Percentiles rank a stretch among this genome's conserved stretches.
These are phyloP conservation scores for Acinonyx jubatus DNA, from an alignment of 2,113 vertebrate genomes.

Conservation along the genomic window DNA sequence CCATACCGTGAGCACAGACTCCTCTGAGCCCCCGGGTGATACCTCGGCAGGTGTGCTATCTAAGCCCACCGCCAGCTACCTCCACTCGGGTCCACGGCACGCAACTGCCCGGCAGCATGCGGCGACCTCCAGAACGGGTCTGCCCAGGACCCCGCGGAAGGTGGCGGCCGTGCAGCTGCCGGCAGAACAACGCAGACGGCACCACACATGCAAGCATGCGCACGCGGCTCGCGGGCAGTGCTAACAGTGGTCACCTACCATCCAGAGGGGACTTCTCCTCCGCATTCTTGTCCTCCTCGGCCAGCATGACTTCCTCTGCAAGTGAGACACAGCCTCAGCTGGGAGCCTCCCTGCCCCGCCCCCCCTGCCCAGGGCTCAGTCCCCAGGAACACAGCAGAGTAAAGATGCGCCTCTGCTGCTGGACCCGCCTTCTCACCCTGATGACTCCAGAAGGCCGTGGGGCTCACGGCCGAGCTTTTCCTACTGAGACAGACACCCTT, in stretches of 20 bases:
- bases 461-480: not conserved
- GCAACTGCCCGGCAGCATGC: fast-evolving
- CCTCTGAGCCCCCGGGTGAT: not conserved
- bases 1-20: not conserved
- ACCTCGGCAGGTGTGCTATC: fast-evolving
- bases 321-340: conserved; percentile 50
- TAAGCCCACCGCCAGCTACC: fast-evolving
- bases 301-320: conserved; percentile 98
- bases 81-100: fast-evolving
- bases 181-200: not conserved
- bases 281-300: conserved; percentile 96
- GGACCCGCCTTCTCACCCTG: not conserved
- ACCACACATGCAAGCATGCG: not conserved
- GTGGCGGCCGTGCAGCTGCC: fast-evolving
- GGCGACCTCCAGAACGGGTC: not conserved
- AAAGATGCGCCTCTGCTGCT: not conserved
- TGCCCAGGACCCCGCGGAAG: fast-evolving
- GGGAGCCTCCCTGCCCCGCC: fast-evolving
- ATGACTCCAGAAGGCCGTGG: fast-evolving
- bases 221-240: not conserved
- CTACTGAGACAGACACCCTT: not conserved
- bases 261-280: conserved; percentile 96
- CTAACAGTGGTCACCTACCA: conserved; percentile 82
- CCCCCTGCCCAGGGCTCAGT: fast-evolving
- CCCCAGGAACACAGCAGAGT: not conserved